Evolutionary conservation across 1,140 invertebrate genomes (phyloP).

Genomic region (Drosophila jambulina): DNA sequence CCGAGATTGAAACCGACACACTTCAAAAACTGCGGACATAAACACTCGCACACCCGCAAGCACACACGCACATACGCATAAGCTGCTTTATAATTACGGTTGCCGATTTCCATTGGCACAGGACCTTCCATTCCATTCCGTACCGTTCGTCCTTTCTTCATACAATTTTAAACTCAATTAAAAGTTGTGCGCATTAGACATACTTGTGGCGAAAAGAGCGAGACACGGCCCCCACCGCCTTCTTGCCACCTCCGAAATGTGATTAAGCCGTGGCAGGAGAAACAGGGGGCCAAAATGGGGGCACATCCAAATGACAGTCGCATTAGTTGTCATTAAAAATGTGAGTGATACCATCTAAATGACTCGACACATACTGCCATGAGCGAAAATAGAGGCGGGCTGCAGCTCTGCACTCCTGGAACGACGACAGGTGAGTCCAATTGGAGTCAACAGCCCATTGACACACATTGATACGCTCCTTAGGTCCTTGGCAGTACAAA

Average conservation of each 20-base stretch:
- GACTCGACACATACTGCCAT: background rate
- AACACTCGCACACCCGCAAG: slow-evolving; percentile 10
- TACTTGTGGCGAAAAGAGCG: slow-evolving; percentile 65
- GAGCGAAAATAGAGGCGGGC: slow-evolving; percentile 8
- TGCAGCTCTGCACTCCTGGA: slow-evolving; percentile 7
- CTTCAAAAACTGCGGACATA: slow-evolving; percentile 71
- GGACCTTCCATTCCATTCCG: slow-evolving; percentile 7
- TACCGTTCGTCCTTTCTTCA: slow-evolving; percentile 50
- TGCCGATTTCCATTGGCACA: slow-evolving; percentile 38
- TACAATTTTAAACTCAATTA: slow-evolving; percentile 83
- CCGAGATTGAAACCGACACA: slow-evolving; percentile 80
- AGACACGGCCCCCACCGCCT: background rate
- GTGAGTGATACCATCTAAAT: slow-evolving; percentile 62
- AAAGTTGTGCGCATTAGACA: slow-evolving; percentile 78
- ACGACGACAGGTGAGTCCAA: slow-evolving; percentile 40
- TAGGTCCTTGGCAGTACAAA: slow-evolving; percentile 28
- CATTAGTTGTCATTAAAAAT: slow-evolving; percentile 77
- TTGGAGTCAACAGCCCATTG: slow-evolving; percentile 72
- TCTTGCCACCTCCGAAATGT: slow-evolving; percentile 25
- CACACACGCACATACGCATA: slow-evolving; percentile 56
- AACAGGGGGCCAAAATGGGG: background rate
- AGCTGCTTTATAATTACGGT: slow-evolving; percentile 45
- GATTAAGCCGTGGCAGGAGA: slow-evolving; percentile 23
- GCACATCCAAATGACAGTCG: slow-evolving; percentile 63
- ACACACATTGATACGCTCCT: slow-evolving; percentile 74